These are phyloP conservation scores for Leguminivora glycinivorella DNA, from an alignment of 1,140 invertebrate species.

Conservation along the genomic window DNA sequence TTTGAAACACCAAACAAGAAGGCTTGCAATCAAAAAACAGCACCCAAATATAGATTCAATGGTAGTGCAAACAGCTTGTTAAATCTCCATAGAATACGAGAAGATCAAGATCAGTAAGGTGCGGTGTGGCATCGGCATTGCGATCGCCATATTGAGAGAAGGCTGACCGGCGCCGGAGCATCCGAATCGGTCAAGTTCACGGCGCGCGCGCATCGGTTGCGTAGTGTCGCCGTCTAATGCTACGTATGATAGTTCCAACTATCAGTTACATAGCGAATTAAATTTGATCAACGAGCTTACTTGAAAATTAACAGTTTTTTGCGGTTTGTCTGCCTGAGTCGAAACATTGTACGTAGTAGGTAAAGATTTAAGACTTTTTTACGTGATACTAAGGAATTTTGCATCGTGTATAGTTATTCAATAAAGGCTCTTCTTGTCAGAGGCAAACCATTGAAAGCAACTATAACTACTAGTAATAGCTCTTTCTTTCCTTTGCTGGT, in stretches of 20 bases:
- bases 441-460: background rate
- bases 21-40: background rate
- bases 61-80: background rate
- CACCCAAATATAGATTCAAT: background rate
- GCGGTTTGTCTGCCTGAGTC: too few species aligned
- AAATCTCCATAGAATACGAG: conserved; percentile 14
- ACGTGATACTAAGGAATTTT: too few species aligned
- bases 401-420: too few species aligned
- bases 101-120: conserved; percentile 18
- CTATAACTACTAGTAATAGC: background rate
- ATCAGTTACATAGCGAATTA: background rate
- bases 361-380: too few species aligned
- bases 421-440: background rate
- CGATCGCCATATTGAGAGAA: conserved; percentile 43
- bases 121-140: conserved; percentile 19
- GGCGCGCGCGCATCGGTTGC: conserved; percentile 34
- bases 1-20: background rate
- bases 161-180: conserved; percentile 52
- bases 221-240: conserved; percentile 28
- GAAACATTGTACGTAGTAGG: too few species aligned
- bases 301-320: background rate
- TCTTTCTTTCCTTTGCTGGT: background rate
- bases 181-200: conserved; percentile 69
- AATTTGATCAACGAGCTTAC: background rate
- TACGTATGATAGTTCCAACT: background rate